phyloP scores from a whole-genome alignment of 35 echinoderm and acorn worm genomes.

The Nesometra sesokonis region DNA sequence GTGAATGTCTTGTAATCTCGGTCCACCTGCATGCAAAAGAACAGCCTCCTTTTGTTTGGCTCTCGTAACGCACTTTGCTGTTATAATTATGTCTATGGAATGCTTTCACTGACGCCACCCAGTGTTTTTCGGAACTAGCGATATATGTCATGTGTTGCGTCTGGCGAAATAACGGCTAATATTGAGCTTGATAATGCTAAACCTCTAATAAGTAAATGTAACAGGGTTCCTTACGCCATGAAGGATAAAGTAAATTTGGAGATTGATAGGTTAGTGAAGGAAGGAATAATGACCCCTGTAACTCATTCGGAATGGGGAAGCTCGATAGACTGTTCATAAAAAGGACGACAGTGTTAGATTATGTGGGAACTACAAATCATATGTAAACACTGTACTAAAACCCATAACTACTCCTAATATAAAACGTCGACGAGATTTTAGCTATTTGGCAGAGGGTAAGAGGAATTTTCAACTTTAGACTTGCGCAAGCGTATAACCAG shows the following conservation, averaged over 20 bases:
- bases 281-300: conserved; percentile 6
- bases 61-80: too few relatives aligned
- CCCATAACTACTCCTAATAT: conserved; percentile 10
- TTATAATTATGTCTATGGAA: too few relatives aligned
- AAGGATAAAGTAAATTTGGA: conserved; percentile 13
- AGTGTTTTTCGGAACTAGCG: too few relatives aligned
- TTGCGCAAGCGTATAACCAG: conserved; percentile 27
- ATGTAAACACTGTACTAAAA: conserved; percentile 1
- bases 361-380: conserved; percentile 18
- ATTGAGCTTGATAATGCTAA: background rate
- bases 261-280: conserved; percentile 2
- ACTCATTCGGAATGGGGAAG: background rate
- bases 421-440: conserved; percentile 14
- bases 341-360: background rate
- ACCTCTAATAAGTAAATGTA: conserved; percentile 7
- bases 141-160: too few relatives aligned
- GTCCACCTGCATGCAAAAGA: too few relatives aligned
- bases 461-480: conserved; percentile 4
- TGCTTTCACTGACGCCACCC: too few relatives aligned
- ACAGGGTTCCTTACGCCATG: conserved; percentile 25
- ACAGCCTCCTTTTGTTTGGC: too few relatives aligned
- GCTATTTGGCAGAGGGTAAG: background rate
- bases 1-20: too few relatives aligned
- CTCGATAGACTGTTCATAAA: background rate
- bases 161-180: too few relatives aligned